Base-by-base conservation (phyloP, 2,113 vertebrate genomes). In the Apistogramma diplotaenia region DNA sequence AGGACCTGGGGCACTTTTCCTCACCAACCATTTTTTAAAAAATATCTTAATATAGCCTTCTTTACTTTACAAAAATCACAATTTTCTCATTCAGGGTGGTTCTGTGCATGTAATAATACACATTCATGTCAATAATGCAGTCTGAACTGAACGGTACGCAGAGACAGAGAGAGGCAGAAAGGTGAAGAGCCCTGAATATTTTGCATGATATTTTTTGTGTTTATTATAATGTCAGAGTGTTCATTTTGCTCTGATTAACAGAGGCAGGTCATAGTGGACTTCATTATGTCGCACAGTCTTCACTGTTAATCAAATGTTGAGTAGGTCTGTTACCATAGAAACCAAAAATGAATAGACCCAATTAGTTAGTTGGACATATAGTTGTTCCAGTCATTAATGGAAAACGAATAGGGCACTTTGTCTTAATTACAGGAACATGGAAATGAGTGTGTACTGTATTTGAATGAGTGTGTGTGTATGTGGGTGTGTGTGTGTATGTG, bases 281-380 rank as follows among this genome's bases (percentile, higher is more conserved):
- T 9, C 72, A 87, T 78, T 56, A 53, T 73, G 29, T 33, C 13
- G 40, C 55, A 25, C 58, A 15, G 79, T 78, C 49, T 81, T 62
- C 60, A 51, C 73, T 85, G 74, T 72, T 91, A 89, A 89, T 92
- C 83, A 87, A 62, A 61, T 27, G 0, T 16, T 61, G 53, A 86
- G 67, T 65, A 81, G 67, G 89, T 85, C 74, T 53, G 90, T 90
- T 82, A 27, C 84, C 82, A 83, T 87, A 27, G 90, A 85, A 89
- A 92, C 90, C 53, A 65, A 76, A 85, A 72, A 60, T 76, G 65
- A 89, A 75, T 73, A 40, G 78, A 56, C 18, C 27, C 58, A 84
- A 79, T 89, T 40, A 65, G 75, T 79, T 91, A 88, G 89, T 87
- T 90, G 78, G 70, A 85, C 60, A 31, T 53, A 58, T 35, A 74